phyloP scores from a whole-genome alignment of 1,140 invertebrate genomes.

The Calephelis virginiensis region DNA sequence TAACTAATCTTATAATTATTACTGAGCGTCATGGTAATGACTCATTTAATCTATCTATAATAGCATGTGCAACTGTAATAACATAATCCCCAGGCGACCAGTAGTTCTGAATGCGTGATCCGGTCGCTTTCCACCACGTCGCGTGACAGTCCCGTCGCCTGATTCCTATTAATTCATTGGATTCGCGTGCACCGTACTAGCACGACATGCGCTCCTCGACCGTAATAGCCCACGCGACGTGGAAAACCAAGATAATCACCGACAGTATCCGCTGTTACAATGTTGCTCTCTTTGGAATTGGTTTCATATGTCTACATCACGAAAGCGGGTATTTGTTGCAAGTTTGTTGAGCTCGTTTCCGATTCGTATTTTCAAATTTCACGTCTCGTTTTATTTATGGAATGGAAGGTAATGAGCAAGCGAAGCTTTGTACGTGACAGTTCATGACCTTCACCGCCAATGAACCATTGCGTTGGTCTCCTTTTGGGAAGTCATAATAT shows the following conservation, averaged over 20 bases:
- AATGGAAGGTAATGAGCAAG: too few species aligned
- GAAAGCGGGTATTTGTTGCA: neutral
- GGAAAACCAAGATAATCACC: conserved; percentile 5
- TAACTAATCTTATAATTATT: neutral
- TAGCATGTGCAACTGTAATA: conserved; percentile 19
- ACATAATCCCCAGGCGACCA: neutral
- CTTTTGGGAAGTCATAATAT: too few species aligned
- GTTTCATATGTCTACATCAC: neutral
- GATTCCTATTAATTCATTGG: conserved; percentile 24
- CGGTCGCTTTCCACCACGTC: conserved; percentile 27
- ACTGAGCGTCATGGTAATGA: neutral
- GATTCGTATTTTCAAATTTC: neutral
- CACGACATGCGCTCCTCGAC: conserved; percentile 24
- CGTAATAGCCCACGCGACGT: conserved; percentile 18
- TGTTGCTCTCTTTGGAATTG: conserved; percentile 1
- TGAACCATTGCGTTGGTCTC: too few species aligned
- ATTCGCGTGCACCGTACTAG: conserved; percentile 24
- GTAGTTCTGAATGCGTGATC: conserved; percentile 19
- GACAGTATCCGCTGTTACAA: conserved; percentile 2
- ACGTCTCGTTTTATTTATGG: too few species aligned
- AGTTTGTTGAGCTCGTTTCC: neutral
- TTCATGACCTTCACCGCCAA: too few species aligned
- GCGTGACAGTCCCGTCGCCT: conserved; percentile 29
- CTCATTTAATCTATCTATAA: neutral
- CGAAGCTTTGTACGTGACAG: too few species aligned